A percentile compares a stretch with the other conserved stretches of the same genome.
phyloP scores from a whole-genome alignment of 2,888 invertebrate genomes.

The Leptinotarsa juncta region DNA sequence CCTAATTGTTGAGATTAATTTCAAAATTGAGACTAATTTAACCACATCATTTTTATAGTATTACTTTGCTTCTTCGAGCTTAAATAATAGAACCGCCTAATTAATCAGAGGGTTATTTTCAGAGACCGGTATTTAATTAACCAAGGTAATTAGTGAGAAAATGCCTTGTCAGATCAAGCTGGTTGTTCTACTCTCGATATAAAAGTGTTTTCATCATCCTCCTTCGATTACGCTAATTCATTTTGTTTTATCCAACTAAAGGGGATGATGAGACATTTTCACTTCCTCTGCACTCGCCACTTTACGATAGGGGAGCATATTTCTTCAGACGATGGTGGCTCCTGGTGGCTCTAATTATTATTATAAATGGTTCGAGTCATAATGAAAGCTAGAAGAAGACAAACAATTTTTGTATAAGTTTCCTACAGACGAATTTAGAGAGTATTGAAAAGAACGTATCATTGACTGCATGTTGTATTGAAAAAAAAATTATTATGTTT shows the following conservation, averaged over 20 bases:
- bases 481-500: too few relatives aligned
- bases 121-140: slow-evolving; percentile 56
- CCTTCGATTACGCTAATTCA: slow-evolving; percentile 18
- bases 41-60: slow-evolving; percentile 1
- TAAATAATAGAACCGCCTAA: slow-evolving; percentile 46
- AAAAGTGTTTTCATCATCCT: slow-evolving; percentile 26
- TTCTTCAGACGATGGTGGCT: background rate
- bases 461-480: too few relatives aligned
- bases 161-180: slow-evolving; percentile 54
- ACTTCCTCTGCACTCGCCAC: slow-evolving; percentile 11
- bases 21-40: background rate
- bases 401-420: too few relatives aligned
- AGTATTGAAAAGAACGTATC: too few relatives aligned
- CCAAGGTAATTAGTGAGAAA: slow-evolving; percentile 57
- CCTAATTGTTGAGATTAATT: background rate
- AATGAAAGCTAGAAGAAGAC: background rate
- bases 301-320: background rate
- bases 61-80: slow-evolving; percentile 1
- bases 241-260: slow-evolving; percentile 28
- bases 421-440: too few relatives aligned
- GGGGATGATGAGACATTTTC: slow-evolving; percentile 30
- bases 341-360: background rate
- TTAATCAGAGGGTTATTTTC: slow-evolving; percentile 53
- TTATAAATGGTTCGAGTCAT: background rate
- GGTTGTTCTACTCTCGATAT: slow-evolving; percentile 31